These are phyloP conservation scores for Antheraea assamensis DNA, from an alignment of 2,888 invertebrate genomes.

Conservation along the genomic window DNA sequence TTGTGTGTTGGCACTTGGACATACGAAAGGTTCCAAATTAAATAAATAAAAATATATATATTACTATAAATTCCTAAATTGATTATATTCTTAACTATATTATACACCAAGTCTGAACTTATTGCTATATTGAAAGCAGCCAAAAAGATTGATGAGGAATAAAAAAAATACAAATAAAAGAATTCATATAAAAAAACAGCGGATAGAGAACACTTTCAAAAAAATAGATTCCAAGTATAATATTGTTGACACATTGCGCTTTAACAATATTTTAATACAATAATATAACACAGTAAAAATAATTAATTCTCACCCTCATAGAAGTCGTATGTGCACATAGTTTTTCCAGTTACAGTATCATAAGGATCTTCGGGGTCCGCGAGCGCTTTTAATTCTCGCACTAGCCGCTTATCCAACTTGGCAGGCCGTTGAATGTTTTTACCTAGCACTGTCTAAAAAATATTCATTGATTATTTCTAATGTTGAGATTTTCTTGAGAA, in stretches of 20 bases:
- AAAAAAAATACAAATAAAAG: no score
- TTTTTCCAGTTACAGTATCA: slow-evolving; percentile 94
- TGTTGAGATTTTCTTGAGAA: not conserved
- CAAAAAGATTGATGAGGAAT: no score
- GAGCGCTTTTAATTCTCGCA: slow-evolving; percentile 89
- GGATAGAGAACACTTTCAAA: not conserved
- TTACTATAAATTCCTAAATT: no score
- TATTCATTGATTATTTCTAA: not conserved
- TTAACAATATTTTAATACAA: not conserved
- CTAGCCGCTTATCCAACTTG: slow-evolving; percentile 90
- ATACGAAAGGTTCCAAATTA: not conserved
- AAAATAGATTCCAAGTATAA: not conserved
- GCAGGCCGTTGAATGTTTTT: slow-evolving; percentile 91
- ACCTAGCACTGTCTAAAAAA: slow-evolving; percentile 90
- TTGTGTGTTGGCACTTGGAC: not conserved
- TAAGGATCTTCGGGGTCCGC: slow-evolving; percentile 91
- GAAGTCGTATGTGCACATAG: slow-evolving; percentile 98
- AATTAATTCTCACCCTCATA: slow-evolving; percentile 89
- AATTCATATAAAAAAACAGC: no score
- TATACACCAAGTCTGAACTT: no score
- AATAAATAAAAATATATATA: no score
- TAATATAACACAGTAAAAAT: not conserved
- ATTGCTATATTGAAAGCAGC: no score
- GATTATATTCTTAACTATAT: no score
- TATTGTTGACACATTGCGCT: not conserved